Evolutionary conservation across 2,797 vertebrate genomes (phyloP).

Genomic region (Poecilia picta): DNA sequence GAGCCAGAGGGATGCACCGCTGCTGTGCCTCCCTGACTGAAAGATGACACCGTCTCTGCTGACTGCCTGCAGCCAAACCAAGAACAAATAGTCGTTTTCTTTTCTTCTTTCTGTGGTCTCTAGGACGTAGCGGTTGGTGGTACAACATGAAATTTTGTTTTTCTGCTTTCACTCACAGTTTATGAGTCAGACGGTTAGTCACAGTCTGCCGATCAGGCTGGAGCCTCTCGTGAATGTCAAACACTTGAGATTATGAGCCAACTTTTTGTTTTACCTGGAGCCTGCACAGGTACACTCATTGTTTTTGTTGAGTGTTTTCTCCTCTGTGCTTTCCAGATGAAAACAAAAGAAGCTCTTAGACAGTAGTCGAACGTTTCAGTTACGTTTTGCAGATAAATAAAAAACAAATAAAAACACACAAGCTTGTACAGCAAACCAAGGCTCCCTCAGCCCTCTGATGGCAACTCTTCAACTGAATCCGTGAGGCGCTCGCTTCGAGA

Average conservation of each 20-base stretch:
- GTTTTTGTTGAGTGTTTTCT: slow-evolving; percentile 22
- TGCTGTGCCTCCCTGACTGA: slow-evolving; percentile 75
- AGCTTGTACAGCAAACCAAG: slow-evolving; percentile 60
- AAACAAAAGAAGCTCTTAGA: slow-evolving; percentile 26
- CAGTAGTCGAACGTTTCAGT: slow-evolving; percentile 11
- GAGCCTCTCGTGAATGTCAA: slow-evolving; percentile 57
- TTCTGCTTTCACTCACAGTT: slow-evolving; percentile 29
- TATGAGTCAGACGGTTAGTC: slow-evolving; percentile 66
- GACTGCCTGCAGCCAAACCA: slow-evolving; percentile 64
- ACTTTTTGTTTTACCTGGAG: slow-evolving; percentile 41
- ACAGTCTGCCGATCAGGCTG: slow-evolving; percentile 45
- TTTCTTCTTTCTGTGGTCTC: slow-evolving; percentile 45
- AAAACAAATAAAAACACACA: slow-evolving; percentile 33
- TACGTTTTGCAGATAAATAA: slow-evolving; percentile 49
- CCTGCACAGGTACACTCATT: slow-evolving; percentile 14
- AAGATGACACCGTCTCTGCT: slow-evolving; percentile 71
- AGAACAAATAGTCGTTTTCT: slow-evolving; percentile 78
- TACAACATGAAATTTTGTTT: slow-evolving; percentile 47
- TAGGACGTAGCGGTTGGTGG: slow-evolving; percentile 28
- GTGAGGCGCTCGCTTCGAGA: slow-evolving; percentile 51
- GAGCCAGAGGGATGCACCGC: slow-evolving; percentile 55
- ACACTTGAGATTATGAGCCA: slow-evolving; percentile 44
- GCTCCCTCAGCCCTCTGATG: slow-evolving; percentile 50
- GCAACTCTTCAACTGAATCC: slow-evolving; percentile 61
- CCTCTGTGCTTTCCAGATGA: neutral